Base-by-base conservation (phyloP, 2,888 invertebrate species). In the Chydorus sphaericus region DNA sequence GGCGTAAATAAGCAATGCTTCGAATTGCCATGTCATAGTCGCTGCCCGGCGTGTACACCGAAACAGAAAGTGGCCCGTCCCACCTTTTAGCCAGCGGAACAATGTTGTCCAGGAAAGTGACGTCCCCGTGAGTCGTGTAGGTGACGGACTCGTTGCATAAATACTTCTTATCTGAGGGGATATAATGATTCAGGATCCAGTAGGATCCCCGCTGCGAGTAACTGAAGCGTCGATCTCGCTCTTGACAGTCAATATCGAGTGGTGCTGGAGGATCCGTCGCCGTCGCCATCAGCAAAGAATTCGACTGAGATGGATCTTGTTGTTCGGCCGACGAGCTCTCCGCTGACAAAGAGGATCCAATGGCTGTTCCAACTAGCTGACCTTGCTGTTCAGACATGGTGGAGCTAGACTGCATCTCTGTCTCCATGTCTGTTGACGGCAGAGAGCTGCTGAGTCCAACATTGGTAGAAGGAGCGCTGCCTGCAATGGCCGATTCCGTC, bases 71-170 rank as follows among this genome's bases (percentile, higher is more conserved):
- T 1, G 91, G 91, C 1, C 88, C 89, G 68, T 80, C 79, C 91
- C 91, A 92, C 72, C 83, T 77, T 68, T 86, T 83, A 67, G 90
- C 73, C 64, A 93, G 74, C 59, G 89, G 87, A 68, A 82, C 79
- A 64, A 91, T 75, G 71, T 93, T 92, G 71, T 91, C 87, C 66
- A 92, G 77, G 73, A 90, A 92, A 63, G 89, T 87, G 72, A 81
- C 88, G 66, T 91, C 91, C 4, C 87, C 89, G 70, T 92, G 92
- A 14, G 92, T 92, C 33, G 91, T 89, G 67, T 91, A 90, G 1
- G 92, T 92, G 61, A 92, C 78, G 62, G 82, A 82, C 70, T 89
- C 87, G 71, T 86, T 83, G 71, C 90, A 90, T 66, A 74, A 75
- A 52, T 83, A 62, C 39, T 60, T 23, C 48, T 58, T 53, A 56